Base-by-base conservation (phyloP, 2,113 vertebrate genomes). In the Mormyrus iriodes region DNA sequence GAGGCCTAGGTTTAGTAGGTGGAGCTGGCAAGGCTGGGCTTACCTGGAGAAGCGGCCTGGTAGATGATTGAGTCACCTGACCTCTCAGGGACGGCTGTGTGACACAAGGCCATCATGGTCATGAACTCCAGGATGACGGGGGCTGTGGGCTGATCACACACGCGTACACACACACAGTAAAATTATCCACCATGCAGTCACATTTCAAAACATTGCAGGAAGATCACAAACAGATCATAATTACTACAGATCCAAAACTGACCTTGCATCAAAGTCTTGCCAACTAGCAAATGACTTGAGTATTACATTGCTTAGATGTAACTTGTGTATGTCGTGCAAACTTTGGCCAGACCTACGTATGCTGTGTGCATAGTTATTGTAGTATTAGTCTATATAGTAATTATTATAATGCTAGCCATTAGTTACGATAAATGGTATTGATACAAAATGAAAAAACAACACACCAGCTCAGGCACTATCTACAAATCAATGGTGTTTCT, bases 51-150 rank as follows among this genome's bases (percentile, higher is more conserved):
- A 27, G 98, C 97, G 42, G 98, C 98, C 93, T 99, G 98, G 93
- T 99, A 99, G 92, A 96, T 93, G 89, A 99, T 98, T 90, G 94
- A 96, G 92, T 97, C 97, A 0, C 96, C 97, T 4, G 92, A 96
- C 91, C 91, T 95, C 93, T 99, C 98, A 1, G 98, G 98, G 55
- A 99, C 98, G 21, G 97, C 98, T 89, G 98, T 99, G 94, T 99
- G 98, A 95, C 98, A 99, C 93, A 98, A 95, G 24, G 98, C 97
- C 98, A 99, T 98, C 98, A 99, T 99, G 69, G 97, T 99, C 94
- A 99, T 97, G 94, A 99, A 99, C 35, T 99, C 98, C 94, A 96
- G 96, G 92, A 99, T 99, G 93, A 98, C 92, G 88, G 98, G 96
- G 91, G 98, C 97, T 48, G 98, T 99, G 55, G 98, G 97, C 98